phyloP scores from a whole-genome alignment of 2,113 vertebrate species.

The Bambusicola thoracicus region DNA sequence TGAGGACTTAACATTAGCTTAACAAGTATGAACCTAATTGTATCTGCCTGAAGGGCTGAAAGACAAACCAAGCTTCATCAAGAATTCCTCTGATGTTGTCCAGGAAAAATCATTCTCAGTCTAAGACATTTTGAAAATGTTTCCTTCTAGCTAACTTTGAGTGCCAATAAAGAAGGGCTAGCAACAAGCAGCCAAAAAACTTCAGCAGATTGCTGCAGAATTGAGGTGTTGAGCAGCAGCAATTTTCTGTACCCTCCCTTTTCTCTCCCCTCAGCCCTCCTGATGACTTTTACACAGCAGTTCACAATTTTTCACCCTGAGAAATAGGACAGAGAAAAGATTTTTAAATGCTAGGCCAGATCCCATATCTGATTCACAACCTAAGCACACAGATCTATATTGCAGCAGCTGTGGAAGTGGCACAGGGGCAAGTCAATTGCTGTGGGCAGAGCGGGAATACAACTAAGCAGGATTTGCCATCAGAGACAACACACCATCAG shows the following conservation, averaged over 20 bases:
- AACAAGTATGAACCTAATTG: background rate
- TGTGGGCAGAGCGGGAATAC: background rate
- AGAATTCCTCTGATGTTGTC: background rate
- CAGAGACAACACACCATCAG: background rate
- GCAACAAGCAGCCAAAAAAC: background rate
- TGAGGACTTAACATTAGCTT: background rate
- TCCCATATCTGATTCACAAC: background rate
- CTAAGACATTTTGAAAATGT: background rate
- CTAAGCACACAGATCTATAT: background rate
- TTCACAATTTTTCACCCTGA: background rate
- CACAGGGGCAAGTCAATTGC: background rate
- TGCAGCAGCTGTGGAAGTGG: background rate
- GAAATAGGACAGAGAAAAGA: background rate
- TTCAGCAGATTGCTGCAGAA: background rate
- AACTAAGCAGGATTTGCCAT: background rate
- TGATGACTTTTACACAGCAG: background rate
- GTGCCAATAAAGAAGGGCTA: background rate
- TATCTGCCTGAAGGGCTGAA: background rate
- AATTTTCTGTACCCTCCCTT: rapidly evolving
- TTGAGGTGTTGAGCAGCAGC: rapidly evolving
- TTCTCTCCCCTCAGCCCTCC: background rate
- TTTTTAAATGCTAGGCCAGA: background rate
- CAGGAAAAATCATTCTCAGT: background rate
- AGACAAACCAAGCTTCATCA: background rate
- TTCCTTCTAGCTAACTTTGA: background rate